Base-by-base conservation (phyloP, 1,140 invertebrate genomes). In the Aradophagus sp. region DNA sequence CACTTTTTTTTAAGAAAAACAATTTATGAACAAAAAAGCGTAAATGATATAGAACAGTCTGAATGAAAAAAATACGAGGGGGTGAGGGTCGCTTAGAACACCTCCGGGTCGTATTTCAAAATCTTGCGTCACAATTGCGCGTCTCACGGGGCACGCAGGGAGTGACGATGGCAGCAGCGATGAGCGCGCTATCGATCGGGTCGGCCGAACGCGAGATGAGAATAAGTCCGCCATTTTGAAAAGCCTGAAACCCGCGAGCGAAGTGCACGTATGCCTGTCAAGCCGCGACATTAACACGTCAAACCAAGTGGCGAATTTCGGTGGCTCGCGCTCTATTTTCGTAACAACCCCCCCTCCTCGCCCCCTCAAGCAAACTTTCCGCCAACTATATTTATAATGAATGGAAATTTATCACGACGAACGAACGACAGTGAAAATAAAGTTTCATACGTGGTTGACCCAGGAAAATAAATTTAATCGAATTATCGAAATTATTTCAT, bases 101-200 rank as follows among this genome's bases (percentile, higher is more conserved):
- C n/a, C n/a, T n/a, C n/a, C n/a, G n/a, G n/a, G n/a, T n/a, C n/a
- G n/a, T n/a, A n/a, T n/a, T n/a, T n/a, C n/a, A n/a, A n/a, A n/a
- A n/a, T n/a, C n/a, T n/a, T n/a, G n/a, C n/a, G n/a, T n/a, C n/a
- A n/a, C n/a, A n/a, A n/a, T n/a, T n/a, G n/a, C n/a, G n/a, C n/a
- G n/a, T n/a, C n/a, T n/a, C n/a, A n/a, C n/a, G n/a, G n/a, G n/a
- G n/a, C n/a, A 69, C 50, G 41, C 59, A 47, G 52, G 61, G 68
- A 65, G 68, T 65, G 68, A 71, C 68, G 68, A 65, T 71, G 61
- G n/a, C n/a, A n/a, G 69, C 48, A 72, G 55, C 69, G 69, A 66
- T 66, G 69, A 72, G 47, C 61, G 69, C 68, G 68, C 31, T 71
- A 72, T 72, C 69, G 69, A 72, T 66, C 61, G 68, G 68, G 50